Evolutionary conservation across 2,113 vertebrate genomes (phyloP).

Genomic region (Calidris pygmaea): DNA sequence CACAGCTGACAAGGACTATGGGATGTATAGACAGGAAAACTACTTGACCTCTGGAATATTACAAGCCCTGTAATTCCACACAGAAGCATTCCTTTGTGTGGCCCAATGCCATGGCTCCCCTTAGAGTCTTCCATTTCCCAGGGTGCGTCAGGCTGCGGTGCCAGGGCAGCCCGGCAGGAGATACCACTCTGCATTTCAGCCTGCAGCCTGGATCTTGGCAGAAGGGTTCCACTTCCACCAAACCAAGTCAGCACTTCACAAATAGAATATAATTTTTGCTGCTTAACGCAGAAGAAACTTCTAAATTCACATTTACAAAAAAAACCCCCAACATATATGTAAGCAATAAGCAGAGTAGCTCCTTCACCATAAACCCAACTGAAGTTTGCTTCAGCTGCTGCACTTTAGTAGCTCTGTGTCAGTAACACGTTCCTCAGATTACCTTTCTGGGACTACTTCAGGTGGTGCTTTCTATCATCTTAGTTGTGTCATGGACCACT

Average conservation of each 20-base stretch:
- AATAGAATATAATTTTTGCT: not conserved
- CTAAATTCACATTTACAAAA: not conserved
- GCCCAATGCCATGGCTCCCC: not conserved
- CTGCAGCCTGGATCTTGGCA: constrained; percentile 13
- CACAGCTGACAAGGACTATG: not conserved
- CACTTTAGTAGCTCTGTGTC: not conserved
- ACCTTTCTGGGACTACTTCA: not conserved
- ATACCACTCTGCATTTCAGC: not conserved
- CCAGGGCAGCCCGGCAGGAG: not conserved
- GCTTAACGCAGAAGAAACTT: not conserved
- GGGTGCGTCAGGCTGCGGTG: not conserved
- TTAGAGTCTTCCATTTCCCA: not conserved
- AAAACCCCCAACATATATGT: not conserved
- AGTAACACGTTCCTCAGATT: not conserved
- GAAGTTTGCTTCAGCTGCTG: not conserved
- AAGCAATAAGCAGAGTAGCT: not conserved
- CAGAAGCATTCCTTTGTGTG: not conserved
- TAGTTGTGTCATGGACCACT: not conserved
- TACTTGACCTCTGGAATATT: constrained; percentile 10
- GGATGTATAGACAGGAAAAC: not conserved
- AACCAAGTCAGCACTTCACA: not conserved
- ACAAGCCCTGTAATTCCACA: not conserved
- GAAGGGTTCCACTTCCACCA: not conserved
- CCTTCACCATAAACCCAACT: not conserved
- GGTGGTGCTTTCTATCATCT: not conserved